Percentiles rank a stretch among this genome's conserved stretches.
These are phyloP conservation scores for Melieria omissa DNA, from an alignment of 2,888 invertebrate species.

Conservation along the genomic window DNA sequence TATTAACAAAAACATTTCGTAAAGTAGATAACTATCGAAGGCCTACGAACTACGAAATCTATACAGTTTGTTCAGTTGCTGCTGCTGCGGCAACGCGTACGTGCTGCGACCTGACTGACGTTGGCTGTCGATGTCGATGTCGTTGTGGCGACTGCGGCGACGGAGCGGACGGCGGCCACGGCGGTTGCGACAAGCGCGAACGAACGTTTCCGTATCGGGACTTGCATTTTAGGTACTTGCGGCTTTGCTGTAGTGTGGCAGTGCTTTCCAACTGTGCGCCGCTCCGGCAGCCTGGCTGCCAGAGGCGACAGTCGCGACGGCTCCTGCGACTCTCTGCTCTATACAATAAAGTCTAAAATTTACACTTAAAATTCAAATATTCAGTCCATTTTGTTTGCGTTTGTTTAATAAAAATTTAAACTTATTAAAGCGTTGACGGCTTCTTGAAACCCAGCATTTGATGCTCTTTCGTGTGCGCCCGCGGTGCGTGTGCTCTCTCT, in stretches of 20 bases:
- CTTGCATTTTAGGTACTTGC: conserved; percentile 1
- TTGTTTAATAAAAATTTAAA: conserved; percentile 53
- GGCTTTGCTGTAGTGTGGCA: not conserved
- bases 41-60: not conserved
- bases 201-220: not conserved
- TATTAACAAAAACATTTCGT: not conserved
- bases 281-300: conserved; percentile 43
- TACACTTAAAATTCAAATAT: conserved; percentile 65
- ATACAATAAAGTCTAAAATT: conserved; percentile 58
- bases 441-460: conserved; percentile 56
- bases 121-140: not conserved
- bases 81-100: no score
- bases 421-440: conserved; percentile 63
- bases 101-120: no score
- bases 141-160: not conserved
- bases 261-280: conserved; percentile 10
- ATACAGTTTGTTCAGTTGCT: conserved; percentile 15
- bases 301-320: conserved; percentile 27
- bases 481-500: conserved; percentile 19
- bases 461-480: conserved; percentile 50
- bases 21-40: not conserved
- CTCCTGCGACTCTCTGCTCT: not conserved
- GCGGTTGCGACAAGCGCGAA: no score
- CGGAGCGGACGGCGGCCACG: not conserved
- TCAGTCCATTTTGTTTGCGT: conserved; percentile 65